phyloP scores from a whole-genome alignment of 1,140 invertebrate genomes.

The Brachionus angularis region DNA sequence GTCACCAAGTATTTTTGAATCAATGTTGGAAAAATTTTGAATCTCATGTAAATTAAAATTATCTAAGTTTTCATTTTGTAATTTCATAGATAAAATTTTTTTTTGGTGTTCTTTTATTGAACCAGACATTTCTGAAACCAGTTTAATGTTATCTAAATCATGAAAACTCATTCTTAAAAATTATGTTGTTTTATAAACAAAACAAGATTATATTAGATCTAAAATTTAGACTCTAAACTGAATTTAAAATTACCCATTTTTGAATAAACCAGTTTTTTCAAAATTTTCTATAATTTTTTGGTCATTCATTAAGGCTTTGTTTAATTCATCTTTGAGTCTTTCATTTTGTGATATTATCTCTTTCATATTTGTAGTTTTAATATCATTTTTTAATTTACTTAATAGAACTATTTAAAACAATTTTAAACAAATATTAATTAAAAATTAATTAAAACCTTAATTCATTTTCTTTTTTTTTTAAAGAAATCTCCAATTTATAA shows the following conservation, averaged over 20 bases:
- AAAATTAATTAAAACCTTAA: background rate
- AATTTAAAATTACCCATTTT: background rate
- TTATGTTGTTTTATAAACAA: too few relatives aligned
- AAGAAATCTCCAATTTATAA: constrained; percentile 21
- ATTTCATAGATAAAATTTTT: too few relatives aligned
- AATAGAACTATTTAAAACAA: background rate
- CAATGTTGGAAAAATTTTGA: background rate
- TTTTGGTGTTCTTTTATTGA: too few relatives aligned
- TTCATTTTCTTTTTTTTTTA: constrained; percentile 41
- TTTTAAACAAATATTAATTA: background rate
- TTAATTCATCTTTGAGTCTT: constrained; percentile 22
- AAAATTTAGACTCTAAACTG: too few relatives aligned
- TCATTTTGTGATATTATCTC: constrained; percentile 27
- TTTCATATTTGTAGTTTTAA: constrained; percentile 41
- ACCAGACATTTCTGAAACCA: too few relatives aligned
- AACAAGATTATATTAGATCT: too few relatives aligned
- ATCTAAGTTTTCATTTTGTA: too few relatives aligned
- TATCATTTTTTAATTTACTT: constrained; percentile 32
- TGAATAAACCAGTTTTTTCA: background rate
- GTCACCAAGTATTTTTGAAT: constrained; percentile 1
- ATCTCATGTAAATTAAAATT: too few relatives aligned
- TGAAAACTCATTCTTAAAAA: too few relatives aligned
- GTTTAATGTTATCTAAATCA: too few relatives aligned
- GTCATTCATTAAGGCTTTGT: constrained; percentile 35
- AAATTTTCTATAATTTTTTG: background rate